Evolutionary conservation across 2,888 invertebrate genomes (phyloP), one percentile per base, ranked within the genome.

Genomic region (Spodoptera exigua): DNA sequence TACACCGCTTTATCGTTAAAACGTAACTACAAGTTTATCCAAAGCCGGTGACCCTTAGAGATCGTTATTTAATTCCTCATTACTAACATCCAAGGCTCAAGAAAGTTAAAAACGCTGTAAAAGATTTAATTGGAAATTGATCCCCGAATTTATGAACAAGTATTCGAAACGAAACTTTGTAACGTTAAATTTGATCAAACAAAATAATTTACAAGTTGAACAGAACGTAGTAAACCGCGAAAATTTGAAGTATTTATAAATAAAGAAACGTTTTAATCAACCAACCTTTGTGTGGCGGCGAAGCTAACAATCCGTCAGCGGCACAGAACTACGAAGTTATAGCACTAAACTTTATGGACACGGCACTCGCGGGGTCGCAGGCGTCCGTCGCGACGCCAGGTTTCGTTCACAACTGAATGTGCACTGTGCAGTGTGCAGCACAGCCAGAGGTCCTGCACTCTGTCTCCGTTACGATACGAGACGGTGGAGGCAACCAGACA

Each of bases 261-360:
- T 61, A 56, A 72, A 61, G 47, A 46, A 48, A 55, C 17, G 21
- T 61, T 53, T n/a, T 32, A 21, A 55, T 59, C n/a, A 48, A 70
- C 70, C 36, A 17, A 70, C 72, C 81, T 75, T 74, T 52, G 62
- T 58, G 37, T 27, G 45, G 58, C 41, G 46, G 57, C 52, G 52
- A 59, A 54, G 53, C 53, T 44, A 52, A 64, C 70, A 79, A 78
- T 79, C 70, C 76, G 65, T 67, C 61, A 68, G 53, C 43, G 49
- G 34, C 80, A 77, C 75, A 70, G 75, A 82, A 73, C 73, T 72
- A 80, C 46, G 78, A 81, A 82, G 55, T 35, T 27, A 41, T 16
- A 5, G 0, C 51, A 58, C 66, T 51, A 5, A 65, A 46, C 47
- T 60, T 66, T 63, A 68, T 73, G 83, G 82, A 40, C 11, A n/a